These are phyloP conservation scores for Zaprionus lineosus DNA, from an alignment of 2,888 invertebrate genomes.

Conservation along the genomic window DNA sequence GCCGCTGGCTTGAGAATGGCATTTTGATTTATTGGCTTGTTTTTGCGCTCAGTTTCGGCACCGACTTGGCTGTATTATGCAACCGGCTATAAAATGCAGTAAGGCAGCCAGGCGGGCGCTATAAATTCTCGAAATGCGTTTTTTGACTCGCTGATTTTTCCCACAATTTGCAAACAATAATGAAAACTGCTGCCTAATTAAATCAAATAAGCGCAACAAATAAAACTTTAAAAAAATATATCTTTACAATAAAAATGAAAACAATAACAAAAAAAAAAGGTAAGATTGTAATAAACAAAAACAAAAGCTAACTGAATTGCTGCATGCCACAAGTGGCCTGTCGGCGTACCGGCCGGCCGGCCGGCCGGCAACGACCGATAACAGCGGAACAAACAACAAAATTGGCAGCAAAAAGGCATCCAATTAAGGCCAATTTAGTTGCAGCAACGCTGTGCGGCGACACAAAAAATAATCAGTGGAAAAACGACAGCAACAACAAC, in stretches of 20 bases:
- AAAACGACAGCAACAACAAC: slow-evolving; percentile 44
- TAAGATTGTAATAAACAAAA: slow-evolving; percentile 2
- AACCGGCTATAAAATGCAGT: slow-evolving; percentile 66
- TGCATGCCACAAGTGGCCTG: slow-evolving; percentile 71
- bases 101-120: slow-evolving; percentile 42
- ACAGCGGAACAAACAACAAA: slow-evolving; percentile 52
- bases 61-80: slow-evolving; percentile 60
- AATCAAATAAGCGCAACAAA: slow-evolving; percentile 62
- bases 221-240: slow-evolving; percentile 54
- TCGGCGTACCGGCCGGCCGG: slow-evolving; percentile 36
- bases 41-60: slow-evolving; percentile 55
- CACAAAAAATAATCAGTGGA: slow-evolving; percentile 65
- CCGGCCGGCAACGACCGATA: slow-evolving; percentile 69
- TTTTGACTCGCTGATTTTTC: slow-evolving; percentile 67
- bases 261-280: slow-evolving; percentile 25
- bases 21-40: slow-evolving; percentile 75
- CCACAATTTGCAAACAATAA: slow-evolving; percentile 79
- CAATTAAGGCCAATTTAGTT: slow-evolving; percentile 77
- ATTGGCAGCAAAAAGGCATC: slow-evolving; percentile 75
- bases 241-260: slow-evolving; percentile 16
- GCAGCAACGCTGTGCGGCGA: slow-evolving; percentile 62
- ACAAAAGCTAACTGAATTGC: slow-evolving; percentile 12
- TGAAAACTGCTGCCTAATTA: slow-evolving; percentile 65
- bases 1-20: slow-evolving; percentile 71
- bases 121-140: slow-evolving; percentile 62